Conservation (phyloP, 2,797 vertebrate species). For the Diplodus puntazzo region DNA sequence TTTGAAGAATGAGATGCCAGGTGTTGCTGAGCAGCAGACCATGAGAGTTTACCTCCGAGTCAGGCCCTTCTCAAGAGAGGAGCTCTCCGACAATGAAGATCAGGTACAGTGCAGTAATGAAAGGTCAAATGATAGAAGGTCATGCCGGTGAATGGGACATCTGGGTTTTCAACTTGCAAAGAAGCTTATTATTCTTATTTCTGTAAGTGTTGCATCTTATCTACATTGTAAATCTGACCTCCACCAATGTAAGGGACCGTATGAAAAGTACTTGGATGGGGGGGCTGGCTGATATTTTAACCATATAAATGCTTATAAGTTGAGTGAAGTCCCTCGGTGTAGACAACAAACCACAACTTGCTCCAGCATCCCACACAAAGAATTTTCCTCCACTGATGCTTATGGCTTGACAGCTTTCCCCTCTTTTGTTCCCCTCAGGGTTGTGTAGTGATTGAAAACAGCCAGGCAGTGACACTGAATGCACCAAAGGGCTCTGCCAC, state of each 20-base stretch:
- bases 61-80: conserved; percentile 89
- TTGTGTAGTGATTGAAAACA: conserved; percentile 88
- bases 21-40: conserved; percentile 81
- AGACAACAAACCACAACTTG: too few species aligned
- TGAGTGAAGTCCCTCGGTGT: too few species aligned
- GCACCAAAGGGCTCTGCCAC: conserved; percentile 90
- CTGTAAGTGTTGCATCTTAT: not conserved
- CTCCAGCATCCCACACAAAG: not conserved
- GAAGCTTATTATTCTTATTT: not conserved
- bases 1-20: conserved; percentile 61
- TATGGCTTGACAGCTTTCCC: too few species aligned
- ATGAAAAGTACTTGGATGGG: not conserved
- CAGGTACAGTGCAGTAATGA: conserved; percentile 81
- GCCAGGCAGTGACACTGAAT: conserved; percentile 84
- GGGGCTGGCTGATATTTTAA: too few species aligned
- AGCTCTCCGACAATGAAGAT: conserved; percentile 85
- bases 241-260: not conserved
- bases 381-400: not conserved
- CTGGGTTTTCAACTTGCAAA: not conserved
- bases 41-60: conserved; percentile 91
- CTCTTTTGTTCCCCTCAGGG: conserved; percentile 66
- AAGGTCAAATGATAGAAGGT: not conserved
- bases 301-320: too few species aligned
- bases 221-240: not conserved
- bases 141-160: not conserved